Conservation (phyloP, 2,113 vertebrate species). For the Oxyruncus cristatus region DNA sequence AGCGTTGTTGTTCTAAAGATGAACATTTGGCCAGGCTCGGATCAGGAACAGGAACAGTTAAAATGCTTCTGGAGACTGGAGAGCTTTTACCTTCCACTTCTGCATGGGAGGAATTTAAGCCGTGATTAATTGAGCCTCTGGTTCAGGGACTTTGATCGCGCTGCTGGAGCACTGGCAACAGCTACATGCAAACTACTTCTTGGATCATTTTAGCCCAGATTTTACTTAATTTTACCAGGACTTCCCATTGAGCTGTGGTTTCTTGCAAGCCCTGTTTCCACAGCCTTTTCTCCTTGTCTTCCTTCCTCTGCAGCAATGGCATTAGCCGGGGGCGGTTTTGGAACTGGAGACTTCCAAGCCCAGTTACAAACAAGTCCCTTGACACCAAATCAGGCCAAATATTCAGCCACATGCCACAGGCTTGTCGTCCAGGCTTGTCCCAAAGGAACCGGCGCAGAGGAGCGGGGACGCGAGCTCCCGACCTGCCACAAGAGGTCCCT, state of each 20-base stretch:
- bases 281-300: not conserved
- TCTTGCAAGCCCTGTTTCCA: not conserved
- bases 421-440: not conserved
- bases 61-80: not conserved
- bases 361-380: not conserved
- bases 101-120: not conserved
- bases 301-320: not conserved
- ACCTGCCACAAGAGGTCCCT: slow-evolving; percentile 56
- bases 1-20: not conserved
- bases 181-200: not conserved
- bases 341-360: not conserved
- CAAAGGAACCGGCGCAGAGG: fast-evolving
- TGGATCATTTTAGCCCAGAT: not conserved
- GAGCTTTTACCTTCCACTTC: not conserved
- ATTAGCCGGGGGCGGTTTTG: not conserved
- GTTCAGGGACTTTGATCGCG: not conserved
- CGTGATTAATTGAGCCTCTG: not conserved
- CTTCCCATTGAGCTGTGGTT: not conserved
- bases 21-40: not conserved
- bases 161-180: not conserved
- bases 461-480: not conserved
- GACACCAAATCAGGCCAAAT: not conserved
- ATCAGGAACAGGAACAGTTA: not conserved
- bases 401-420: not conserved
- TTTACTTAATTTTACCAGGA: not conserved